phyloP scores from a whole-genome alignment of 2,888 invertebrate genomes.

The Rhopalosiphum nymphaeae region DNA sequence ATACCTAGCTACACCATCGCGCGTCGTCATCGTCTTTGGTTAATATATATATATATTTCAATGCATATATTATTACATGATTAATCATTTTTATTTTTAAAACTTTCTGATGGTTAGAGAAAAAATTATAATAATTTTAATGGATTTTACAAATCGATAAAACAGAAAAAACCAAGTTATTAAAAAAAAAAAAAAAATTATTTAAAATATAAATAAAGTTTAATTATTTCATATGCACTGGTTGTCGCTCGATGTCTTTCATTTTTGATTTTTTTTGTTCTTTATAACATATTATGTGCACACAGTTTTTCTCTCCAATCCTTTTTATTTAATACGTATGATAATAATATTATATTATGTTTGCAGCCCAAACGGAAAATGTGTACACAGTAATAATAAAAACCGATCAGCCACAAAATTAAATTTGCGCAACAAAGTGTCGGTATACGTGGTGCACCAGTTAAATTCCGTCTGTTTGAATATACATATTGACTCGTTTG shows the following conservation, averaged over 20 bases:
- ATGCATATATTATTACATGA: slow-evolving; percentile 47
- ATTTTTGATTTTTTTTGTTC: not conserved
- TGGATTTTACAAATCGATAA: slow-evolving; percentile 29
- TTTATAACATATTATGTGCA: not conserved
- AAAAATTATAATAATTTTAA: slow-evolving; percentile 38
- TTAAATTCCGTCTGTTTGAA: not conserved
- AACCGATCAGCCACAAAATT: not conserved
- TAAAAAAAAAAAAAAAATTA: slow-evolving; percentile 5
- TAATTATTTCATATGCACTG: slow-evolving; percentile 14
- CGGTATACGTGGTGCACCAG: not conserved
- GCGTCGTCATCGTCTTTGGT: not conserved
- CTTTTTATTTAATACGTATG: not conserved
- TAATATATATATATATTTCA: slow-evolving; percentile 14
- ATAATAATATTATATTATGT: not conserved
- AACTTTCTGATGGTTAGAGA: not conserved
- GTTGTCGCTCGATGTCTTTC: not conserved
- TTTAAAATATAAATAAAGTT: slow-evolving; percentile 37
- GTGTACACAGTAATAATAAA: not conserved
- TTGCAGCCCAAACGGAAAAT: not conserved
- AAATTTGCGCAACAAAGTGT: not conserved
- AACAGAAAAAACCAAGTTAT: not conserved
- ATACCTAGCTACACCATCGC: not conserved
- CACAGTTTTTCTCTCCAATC: not conserved
- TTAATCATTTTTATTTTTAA: slow-evolving; percentile 48
- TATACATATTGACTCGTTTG: not conserved